Evolutionary conservation across 2,888 invertebrate species (phyloP), one percentile per base, ranked within the genome.

Genomic region (Cerceris rybyensis): DNA sequence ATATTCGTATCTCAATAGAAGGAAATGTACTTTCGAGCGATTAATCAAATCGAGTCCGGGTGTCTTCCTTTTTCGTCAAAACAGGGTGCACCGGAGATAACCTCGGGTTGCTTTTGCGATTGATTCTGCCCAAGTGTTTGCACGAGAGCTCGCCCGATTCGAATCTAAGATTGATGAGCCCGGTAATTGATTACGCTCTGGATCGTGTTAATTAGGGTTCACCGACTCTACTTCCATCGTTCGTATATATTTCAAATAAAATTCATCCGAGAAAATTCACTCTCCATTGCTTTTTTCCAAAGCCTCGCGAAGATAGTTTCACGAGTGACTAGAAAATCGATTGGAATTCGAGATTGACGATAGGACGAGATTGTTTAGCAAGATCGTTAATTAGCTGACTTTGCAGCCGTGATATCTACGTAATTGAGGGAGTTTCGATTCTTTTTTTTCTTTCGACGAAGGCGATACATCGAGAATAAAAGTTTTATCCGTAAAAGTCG

Each of bases 311-410:
- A 43, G 5, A 6, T 7, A 6, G 14, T 66, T 63, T 63, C 57
- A 7, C 54, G 50, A 58, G 42, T 28, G 28, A 39, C 42, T 13
- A 66, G 58, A 69, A n/a, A 14, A 13, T 7, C 70, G 70, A 66
- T 81, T 59, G 60, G 57, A 70, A 73, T 58, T 69, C 67, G 50
- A 54, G 71, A 72, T 68, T 54, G 69, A 72, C 72, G 13, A 69
- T 60, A 42, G 6, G 7, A 46, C 28, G 58, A 6, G 68, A 72
- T 69, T 17, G 43, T 54, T 55, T 54, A 41, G 63, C 54, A 17
- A 16, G 67, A 68, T 81, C 74, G 78, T 82, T 82, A 82, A 82
- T 82, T 82, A 81, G 74, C 77, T 58, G 17, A 55, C 66, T 49
- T 49, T 73, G 65, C 50, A n/a, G 55, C 50, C 50, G 43, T 57